Percentiles rank a stretch among this genome's conserved stretches.
Evolutionary conservation across 2,888 invertebrate species (phyloP).

Genomic region (Parthenolecanium corni): DNA sequence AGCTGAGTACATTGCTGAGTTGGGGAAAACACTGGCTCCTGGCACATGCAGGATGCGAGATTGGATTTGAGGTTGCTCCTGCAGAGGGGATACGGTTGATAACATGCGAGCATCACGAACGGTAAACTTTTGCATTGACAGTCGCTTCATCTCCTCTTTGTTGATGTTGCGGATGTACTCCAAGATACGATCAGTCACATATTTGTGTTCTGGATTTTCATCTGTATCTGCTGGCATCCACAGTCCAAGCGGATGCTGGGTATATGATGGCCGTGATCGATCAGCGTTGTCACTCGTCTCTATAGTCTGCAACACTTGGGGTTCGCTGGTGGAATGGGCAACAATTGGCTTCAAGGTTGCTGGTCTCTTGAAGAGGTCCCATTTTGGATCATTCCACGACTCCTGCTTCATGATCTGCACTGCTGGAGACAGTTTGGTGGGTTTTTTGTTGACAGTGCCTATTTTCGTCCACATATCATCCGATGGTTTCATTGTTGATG

Average conservation of each 20-base stretch:
- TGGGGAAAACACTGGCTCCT: conserved; percentile 50
- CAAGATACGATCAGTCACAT: conserved; percentile 33
- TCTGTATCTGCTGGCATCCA: conserved; percentile 19
- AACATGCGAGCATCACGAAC: conserved; percentile 24
- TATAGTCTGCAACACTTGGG: conserved; percentile 15
- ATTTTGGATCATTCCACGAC: background rate
- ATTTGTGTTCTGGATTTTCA: conserved; percentile 31
- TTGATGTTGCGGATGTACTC: conserved; percentile 58
- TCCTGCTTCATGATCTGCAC: background rate
- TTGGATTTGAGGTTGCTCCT: conserved; percentile 45
- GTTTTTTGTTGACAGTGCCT: conserved; percentile 27
- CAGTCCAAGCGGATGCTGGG: conserved; percentile 17
- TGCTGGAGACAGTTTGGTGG: conserved; percentile 7
- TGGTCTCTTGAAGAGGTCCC: conserved; percentile 17
- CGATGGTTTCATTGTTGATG: conserved; percentile 8
- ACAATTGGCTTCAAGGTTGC: background rate
- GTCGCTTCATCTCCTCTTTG: conserved; percentile 43
- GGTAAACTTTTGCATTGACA: conserved; percentile 10
- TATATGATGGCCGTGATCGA: conserved; percentile 1
- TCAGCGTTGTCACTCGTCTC: conserved; percentile 5
- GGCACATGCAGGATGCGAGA: conserved; percentile 59
- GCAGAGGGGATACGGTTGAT: conserved; percentile 34
- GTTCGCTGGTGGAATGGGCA: background rate
- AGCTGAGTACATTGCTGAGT: conserved; percentile 50
- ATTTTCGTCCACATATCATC: conserved; percentile 23